Base-by-base conservation (phyloP, 2,113 vertebrate genomes). In the Lamprotornis superbus region DNA sequence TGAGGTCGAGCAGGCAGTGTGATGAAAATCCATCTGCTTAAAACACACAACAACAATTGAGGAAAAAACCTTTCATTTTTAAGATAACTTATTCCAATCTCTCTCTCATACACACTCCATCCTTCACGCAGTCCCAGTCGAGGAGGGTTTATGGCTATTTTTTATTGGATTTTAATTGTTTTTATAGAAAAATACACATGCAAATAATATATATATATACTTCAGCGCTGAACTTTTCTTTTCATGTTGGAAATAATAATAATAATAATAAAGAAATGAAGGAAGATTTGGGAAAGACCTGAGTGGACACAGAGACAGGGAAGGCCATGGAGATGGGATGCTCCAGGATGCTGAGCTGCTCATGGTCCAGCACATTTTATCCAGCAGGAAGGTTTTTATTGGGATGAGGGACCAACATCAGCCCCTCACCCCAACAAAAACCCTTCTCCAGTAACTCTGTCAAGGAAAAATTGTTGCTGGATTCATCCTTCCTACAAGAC, bases 111-210 rank as follows among this genome's bases (percentile, higher is more conserved):
- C 39, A 59, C 40, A 15, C 28, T 25, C 28, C 68, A 46, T 80
- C 53, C 59, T 90, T 94, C 90, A 81, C 20, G 0, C 35, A 35
- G 30, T 53, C 60, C 79, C 3, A 2, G 17, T 8, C 0, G 0
- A 30, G 73, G 77, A 67, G 60, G 68, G 30, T 77, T 94, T 76
- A 64, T 17, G 33, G 73, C 53, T 8, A 3, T 50, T 69, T 89
- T 83, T 61, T 39, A 68, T 44, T 81, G 15, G 18, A 27, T 75
- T 92, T 82, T 94, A 68, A 33, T 74, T 57, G 21, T 74, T 93
- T 88, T 92, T 49, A 71, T 94, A 96, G 83, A 97, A 97, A 97
- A 97, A 97, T 97, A 95, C 94, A 91, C 89, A 94, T 96, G 96
- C 95, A 95, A 89, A 96, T 53, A 89, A 93, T 82, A 95, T 76